phyloP scores from a whole-genome alignment of 2,888 invertebrate species.

The Charanyca ferruginea region DNA sequence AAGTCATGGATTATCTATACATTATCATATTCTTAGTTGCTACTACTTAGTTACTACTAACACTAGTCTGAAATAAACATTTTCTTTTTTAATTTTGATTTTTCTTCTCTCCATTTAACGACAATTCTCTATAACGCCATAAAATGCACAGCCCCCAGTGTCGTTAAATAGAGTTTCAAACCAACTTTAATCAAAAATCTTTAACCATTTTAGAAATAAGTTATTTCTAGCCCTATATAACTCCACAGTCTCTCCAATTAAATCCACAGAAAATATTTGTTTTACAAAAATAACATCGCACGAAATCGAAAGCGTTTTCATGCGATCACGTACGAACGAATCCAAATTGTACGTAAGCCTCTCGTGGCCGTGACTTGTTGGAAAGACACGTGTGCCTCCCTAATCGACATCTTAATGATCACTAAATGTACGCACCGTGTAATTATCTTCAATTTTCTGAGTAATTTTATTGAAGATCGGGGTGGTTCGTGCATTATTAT shows the following conservation, averaged over 20 bases:
- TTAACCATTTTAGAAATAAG: not conserved
- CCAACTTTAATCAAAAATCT: not conserved
- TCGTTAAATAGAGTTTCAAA: too few species aligned
- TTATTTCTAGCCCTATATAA: slow-evolving; percentile 10
- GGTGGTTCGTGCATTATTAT: not conserved
- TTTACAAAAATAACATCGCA: slow-evolving; percentile 54
- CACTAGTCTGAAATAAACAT: too few species aligned
- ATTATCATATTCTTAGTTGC: too few species aligned
- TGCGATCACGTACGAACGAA: slow-evolving; percentile 48
- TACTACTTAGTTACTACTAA: too few species aligned
- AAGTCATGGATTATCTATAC: too few species aligned
- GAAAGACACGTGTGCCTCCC: slow-evolving; percentile 50
- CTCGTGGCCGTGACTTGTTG: slow-evolving; percentile 60
- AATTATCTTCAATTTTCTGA: slow-evolving; percentile 53
- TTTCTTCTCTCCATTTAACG: too few species aligned
- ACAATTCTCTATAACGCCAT: too few species aligned
- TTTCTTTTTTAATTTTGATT: too few species aligned
- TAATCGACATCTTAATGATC: slow-evolving; percentile 66
- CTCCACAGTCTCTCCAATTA: slow-evolving; percentile 28
- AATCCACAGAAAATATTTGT: slow-evolving; percentile 29
- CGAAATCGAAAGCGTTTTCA: slow-evolving; percentile 36
- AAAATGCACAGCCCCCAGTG: too few species aligned
- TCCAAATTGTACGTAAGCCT: slow-evolving; percentile 63
- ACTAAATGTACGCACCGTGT: slow-evolving; percentile 45
- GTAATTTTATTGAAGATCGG: slow-evolving; percentile 34